Evolutionary conservation across 64 coral and sea anemone genomes (phyloP).

Genomic region (Anthopleura sola): DNA sequence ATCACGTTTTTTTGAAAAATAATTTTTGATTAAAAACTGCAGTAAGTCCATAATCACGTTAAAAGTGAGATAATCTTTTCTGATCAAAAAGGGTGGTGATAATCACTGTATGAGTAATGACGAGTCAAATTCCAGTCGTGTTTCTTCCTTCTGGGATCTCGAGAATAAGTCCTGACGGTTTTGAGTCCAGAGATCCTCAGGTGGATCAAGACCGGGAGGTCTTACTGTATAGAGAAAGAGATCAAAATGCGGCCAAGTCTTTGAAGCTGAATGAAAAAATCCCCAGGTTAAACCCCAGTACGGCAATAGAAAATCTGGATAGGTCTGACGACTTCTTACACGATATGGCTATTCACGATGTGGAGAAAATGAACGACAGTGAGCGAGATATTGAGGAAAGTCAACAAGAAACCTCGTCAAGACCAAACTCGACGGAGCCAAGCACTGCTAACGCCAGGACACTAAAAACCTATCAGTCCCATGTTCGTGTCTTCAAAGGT

Average conservation of each 20-base stretch:
- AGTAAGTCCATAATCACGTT: neutral
- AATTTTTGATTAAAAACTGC: neutral
- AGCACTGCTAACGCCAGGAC: slow-evolving; percentile 22
- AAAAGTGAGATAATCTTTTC: neutral
- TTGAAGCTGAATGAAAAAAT: neutral
- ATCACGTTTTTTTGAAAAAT: neutral
- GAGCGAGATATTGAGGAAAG: neutral
- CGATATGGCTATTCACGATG: neutral
- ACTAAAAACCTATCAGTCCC: slow-evolving; percentile 26
- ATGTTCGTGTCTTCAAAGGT: slow-evolving; percentile 60
- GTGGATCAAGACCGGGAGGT: neutral
- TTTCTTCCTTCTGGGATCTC: slow-evolving; percentile 20
- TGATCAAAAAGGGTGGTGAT: neutral
- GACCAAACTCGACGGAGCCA: neutral
- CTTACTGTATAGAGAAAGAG: neutral
- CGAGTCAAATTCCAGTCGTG: neutral
- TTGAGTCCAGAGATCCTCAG: slow-evolving; percentile 7
- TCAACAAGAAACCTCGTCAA: slow-evolving; percentile 2
- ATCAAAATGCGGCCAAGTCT: neutral
- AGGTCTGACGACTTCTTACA: neutral
- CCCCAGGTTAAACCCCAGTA: neutral
- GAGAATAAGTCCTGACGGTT: slow-evolving; percentile 1
- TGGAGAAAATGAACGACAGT: neutral
- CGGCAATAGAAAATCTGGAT: neutral
- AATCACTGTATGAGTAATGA: neutral